These are phyloP conservation scores for Caenorhabditis japonica DNA, from an alignment of 2,888 invertebrate genomes.

Conservation along the genomic window DNA sequence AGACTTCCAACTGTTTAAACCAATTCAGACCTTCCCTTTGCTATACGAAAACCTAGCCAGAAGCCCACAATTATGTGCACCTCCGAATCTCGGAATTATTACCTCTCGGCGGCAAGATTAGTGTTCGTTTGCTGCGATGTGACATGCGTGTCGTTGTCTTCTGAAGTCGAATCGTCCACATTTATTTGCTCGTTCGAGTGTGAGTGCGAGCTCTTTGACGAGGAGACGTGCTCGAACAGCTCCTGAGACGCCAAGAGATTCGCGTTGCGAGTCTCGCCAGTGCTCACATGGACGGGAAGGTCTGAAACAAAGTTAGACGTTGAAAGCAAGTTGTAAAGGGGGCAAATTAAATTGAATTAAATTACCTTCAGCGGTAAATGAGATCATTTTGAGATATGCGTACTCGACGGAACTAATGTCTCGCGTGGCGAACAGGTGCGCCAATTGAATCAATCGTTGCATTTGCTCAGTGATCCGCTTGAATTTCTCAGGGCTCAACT, in stretches of 20 bases:
- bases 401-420: constrained; percentile 70
- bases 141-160: constrained; percentile 66
- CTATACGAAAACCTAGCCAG: background rate
- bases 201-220: constrained; percentile 21
- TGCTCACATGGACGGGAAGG: constrained; percentile 80
- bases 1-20: no score
- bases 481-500: constrained; percentile 76
- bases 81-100: constrained; percentile 6
- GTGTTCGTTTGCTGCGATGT: constrained; percentile 53
- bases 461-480: constrained; percentile 58
- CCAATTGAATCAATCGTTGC: constrained; percentile 49
- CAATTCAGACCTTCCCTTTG: no score
- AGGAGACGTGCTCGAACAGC: constrained; percentile 78
- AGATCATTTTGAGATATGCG: constrained; percentile 76
- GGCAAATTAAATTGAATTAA: background rate
- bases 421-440: constrained; percentile 55
- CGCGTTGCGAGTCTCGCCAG: constrained; percentile 81
- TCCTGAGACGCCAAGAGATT: constrained; percentile 83
- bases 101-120: constrained; percentile 61
- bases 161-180: constrained; percentile 66
- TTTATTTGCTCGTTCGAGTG: constrained; percentile 40
- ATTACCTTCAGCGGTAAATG: constrained; percentile 73
- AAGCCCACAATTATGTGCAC: constrained; percentile 6
- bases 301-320: constrained; percentile 76
- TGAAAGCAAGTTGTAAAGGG: background rate